Conservation (phyloP, 2,113 vertebrate genomes). For the Psammodynastes pulverulentus region DNA sequence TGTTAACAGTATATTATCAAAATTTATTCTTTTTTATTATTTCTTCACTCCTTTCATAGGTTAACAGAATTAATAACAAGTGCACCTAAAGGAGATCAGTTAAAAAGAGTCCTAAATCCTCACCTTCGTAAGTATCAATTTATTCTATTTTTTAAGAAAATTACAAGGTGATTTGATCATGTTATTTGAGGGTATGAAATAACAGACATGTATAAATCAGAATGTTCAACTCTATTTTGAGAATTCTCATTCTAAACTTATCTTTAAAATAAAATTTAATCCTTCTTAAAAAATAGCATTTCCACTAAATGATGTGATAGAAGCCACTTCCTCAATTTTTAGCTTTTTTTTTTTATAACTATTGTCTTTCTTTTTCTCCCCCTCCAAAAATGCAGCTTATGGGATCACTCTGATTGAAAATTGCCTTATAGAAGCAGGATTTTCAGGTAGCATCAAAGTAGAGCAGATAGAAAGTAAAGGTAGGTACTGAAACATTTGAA, state of each 20-base stretch:
- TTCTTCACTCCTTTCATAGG: conserved; percentile 56
- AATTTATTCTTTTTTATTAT: accelerated
- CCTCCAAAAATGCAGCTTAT: conserved; percentile 72
- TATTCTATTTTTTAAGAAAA: not conserved
- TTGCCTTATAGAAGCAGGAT: conserved; percentile 85
- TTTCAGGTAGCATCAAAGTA: conserved; percentile 78
- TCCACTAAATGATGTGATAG: not conserved
- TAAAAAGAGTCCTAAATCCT: conserved; percentile 90
- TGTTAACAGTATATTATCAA: not conserved
- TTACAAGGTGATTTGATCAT: not conserved
- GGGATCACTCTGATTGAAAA: conserved; percentile 93
- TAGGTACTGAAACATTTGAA: conserved; percentile 28
- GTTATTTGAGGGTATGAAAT: accelerated
- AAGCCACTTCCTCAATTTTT: not conserved
- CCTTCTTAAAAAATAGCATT: not conserved
- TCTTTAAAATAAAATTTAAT: not conserved
- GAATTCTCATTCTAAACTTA: not conserved
- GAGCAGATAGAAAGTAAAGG: conserved; percentile 77
- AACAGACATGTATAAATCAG: accelerated
- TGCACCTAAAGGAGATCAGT: conserved; percentile 81
- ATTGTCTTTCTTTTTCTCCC: not conserved
- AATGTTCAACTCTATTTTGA: not conserved
- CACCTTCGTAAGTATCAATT: conserved; percentile 83
- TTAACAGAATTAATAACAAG: conserved; percentile 81
- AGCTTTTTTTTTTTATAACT: not conserved